phyloP scores from a whole-genome alignment of 2,113 vertebrate species.

The Ictalurus furcatus region DNA sequence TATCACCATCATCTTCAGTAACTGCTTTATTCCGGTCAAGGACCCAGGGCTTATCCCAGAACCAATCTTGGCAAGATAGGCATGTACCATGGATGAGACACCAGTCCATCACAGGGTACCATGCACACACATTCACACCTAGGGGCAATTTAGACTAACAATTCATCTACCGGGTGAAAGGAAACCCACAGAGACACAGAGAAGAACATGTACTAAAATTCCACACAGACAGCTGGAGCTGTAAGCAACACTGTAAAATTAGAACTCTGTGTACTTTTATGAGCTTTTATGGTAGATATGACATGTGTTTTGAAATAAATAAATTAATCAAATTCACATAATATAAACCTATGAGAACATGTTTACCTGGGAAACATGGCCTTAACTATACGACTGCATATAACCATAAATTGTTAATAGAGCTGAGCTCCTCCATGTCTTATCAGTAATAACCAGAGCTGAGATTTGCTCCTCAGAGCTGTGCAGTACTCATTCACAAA shows the following conservation, averaged over 20 bases:
- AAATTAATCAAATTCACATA: neutral
- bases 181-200: neutral
- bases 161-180: neutral
- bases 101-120: neutral
- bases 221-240: neutral
- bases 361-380: neutral
- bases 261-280: neutral
- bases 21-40: neutral
- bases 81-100: neutral
- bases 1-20: neutral
- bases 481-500: slow-evolving; percentile 16
- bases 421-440: neutral
- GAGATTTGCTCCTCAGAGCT: neutral
- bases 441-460: neutral
- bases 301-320: neutral
- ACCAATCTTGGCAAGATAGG: neutral
- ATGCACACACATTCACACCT: neutral
- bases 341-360: neutral
- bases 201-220: neutral
- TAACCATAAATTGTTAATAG: neutral
- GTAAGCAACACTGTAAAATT: neutral
- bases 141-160: neutral
- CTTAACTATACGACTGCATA: neutral
- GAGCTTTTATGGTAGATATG: neutral
- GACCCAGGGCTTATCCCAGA: neutral